These are phyloP conservation scores for Montipora capricornis DNA, from an alignment of 64 coral and sea anemone species.

Conservation along the genomic window DNA sequence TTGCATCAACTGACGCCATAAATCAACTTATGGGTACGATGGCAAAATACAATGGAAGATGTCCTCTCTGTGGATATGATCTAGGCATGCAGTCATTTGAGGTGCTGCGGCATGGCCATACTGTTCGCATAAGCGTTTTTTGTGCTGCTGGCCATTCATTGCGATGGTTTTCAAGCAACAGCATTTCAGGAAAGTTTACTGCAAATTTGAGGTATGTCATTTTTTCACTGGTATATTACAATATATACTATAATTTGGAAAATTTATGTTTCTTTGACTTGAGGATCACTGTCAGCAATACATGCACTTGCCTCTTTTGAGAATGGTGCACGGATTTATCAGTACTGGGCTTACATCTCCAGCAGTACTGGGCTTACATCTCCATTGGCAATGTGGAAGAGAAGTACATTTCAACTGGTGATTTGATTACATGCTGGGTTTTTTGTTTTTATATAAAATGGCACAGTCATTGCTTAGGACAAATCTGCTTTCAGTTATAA, in stretches of 20 bases:
- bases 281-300: too few species aligned
- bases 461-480: too few species aligned
- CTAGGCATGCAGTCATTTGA: background rate
- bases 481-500: background rate
- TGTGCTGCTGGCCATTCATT: constrained; percentile 42
- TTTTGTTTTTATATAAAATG: too few species aligned
- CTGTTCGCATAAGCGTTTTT: constrained; percentile 7
- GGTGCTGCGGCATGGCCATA: too few species aligned
- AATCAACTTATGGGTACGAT: constrained; percentile 2
- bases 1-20: constrained; percentile 19
- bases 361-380: background rate
- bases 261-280: background rate
- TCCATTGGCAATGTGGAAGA: constrained; percentile 1
- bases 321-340: background rate
- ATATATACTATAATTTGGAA: background rate
- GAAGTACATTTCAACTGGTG: constrained; percentile 8
- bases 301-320: background rate
- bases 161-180: constrained; percentile 29
- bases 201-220: background rate
- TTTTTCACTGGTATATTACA: background rate
- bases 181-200: background rate
- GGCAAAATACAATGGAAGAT: constrained; percentile 18
- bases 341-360: background rate
- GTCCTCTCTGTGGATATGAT: constrained; percentile 25
- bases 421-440: background rate